These are phyloP conservation scores for Hemicrepidius hirtus DNA, from an alignment of 2,888 invertebrate species.

Conservation along the genomic window DNA sequence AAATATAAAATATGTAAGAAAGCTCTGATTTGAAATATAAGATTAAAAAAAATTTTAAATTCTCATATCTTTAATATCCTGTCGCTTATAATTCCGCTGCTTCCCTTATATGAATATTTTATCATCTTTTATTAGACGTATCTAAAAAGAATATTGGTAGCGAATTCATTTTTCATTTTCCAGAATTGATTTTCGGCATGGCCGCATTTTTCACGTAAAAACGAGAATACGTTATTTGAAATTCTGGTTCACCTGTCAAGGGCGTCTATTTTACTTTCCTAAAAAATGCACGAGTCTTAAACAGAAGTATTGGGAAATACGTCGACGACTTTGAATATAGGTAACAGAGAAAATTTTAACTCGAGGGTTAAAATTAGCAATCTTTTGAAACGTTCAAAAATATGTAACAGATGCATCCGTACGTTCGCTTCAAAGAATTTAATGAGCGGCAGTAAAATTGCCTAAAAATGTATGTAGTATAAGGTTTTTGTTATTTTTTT, in stretches of 20 bases:
- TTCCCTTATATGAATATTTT: not conserved
- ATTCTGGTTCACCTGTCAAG: slow-evolving; percentile 26
- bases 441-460: slow-evolving; percentile 17
- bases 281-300: slow-evolving; percentile 1
- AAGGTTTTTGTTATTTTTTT: not conserved
- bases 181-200: slow-evolving; percentile 10
- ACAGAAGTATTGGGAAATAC: slow-evolving; percentile 3
- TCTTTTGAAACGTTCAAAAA: slow-evolving; percentile 15
- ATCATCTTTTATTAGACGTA: slow-evolving; percentile 18
- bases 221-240: slow-evolving; percentile 15
- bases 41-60: too few relatives aligned
- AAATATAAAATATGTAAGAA: too few relatives aligned
- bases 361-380: slow-evolving; percentile 13
- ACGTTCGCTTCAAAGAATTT: slow-evolving; percentile 4
- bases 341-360: not conserved
- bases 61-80: not conserved
- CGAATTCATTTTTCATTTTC: slow-evolving; percentile 16
- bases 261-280: slow-evolving; percentile 4
- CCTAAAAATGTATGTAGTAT: slow-evolving; percentile 6
- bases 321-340: not conserved
- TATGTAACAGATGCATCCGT: slow-evolving; percentile 7
- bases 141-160: slow-evolving; percentile 10
- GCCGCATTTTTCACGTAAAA: slow-evolving; percentile 5
- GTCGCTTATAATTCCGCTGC: not conserved
- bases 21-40: too few relatives aligned